phyloP scores from a whole-genome alignment of 2,888 invertebrate genomes.

The Orgyia antiqua region DNA sequence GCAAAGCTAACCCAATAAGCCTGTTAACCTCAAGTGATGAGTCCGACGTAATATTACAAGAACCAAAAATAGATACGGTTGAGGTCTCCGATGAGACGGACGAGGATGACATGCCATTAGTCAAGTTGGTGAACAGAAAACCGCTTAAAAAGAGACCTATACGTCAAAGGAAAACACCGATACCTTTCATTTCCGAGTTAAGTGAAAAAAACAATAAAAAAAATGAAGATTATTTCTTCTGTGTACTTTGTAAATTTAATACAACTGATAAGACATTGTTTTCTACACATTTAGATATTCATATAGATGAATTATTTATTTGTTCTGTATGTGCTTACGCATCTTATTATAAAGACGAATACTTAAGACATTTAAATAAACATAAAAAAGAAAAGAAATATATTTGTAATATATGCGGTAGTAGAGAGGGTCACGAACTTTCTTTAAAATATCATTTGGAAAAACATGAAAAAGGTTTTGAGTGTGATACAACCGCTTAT shows the following conservation, averaged over 20 bases:
- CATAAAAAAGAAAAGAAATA: constrained; percentile 43
- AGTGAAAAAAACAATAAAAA: not conserved
- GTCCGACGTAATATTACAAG: constrained; percentile 61
- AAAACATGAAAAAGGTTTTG: constrained; percentile 24
- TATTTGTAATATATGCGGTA: constrained; percentile 50
- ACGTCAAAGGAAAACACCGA: constrained; percentile 2
- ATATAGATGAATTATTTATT: constrained; percentile 25
- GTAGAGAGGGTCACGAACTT: constrained; percentile 52
- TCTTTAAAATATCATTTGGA: constrained; percentile 53
- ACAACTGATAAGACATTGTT: constrained; percentile 21
- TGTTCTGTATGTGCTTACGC: constrained; percentile 50
- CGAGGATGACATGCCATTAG: constrained; percentile 58
- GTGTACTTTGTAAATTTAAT: constrained; percentile 38
- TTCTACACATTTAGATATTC: constrained; percentile 23
- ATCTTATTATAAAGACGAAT: constrained; percentile 39
- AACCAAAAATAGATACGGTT: constrained; percentile 59
- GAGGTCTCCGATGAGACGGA: constrained; percentile 60
- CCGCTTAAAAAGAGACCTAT: constrained; percentile 11
- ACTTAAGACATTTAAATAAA: constrained; percentile 40
- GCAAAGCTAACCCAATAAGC: constrained; percentile 50
- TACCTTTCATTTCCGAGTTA: not conserved
- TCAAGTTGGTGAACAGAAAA: constrained; percentile 33
- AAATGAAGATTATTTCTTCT: constrained; percentile 29
- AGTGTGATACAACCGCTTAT: not conserved
- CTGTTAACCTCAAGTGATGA: constrained; percentile 64